Base-by-base conservation (phyloP, 2,888 invertebrate genomes). In the Tetheella fluctuosa region DNA sequence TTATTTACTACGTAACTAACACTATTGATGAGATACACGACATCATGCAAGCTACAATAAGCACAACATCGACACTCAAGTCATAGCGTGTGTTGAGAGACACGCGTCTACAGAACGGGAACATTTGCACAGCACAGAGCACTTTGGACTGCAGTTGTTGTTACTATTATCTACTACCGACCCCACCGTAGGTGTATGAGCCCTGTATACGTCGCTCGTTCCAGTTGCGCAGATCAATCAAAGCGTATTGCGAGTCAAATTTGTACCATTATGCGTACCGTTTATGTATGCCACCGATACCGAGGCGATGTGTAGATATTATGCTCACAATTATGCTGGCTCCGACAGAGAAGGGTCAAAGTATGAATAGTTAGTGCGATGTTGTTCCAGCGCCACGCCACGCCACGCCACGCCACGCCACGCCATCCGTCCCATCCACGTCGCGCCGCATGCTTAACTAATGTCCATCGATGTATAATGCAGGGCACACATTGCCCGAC, bases 161-260 rank as follows among this genome's bases (percentile, higher is more conserved):
- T 39, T 39, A 13, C 13, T 39, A 39, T 15, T 15, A 15, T n/a
- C n/a, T n/a, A n/a, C n/a, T n/a, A n/a, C n/a, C n/a, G 2, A 39
- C 10, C 37, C 37, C 2, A 15, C 37, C 13, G 37, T 15, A n/a
- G n/a, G n/a, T n/a, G n/a, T n/a, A n/a, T n/a, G n/a, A n/a, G 37
- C 15, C 8, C 37, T 39, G 37, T 39, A 39, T 15, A 3, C 15
- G 37, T 39, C 37, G 15, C 15, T 10, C 15, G 37, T 15, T 13
- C 1, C 37, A 34, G 8, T 34, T 34, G 30, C 30, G 30, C 8
- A 34, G 48, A 28, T 55, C 54, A 53, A 57, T 57, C 25, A 52
- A 17, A 37, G 42, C 60, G 53, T 57, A 57, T 57, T 57, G 57
- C 54, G 39, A 30, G 42, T 57, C 57, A 60, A 54, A 57, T 34